Base-by-base conservation (phyloP, 2,888 invertebrate genomes). In the Unio pictorum region DNA sequence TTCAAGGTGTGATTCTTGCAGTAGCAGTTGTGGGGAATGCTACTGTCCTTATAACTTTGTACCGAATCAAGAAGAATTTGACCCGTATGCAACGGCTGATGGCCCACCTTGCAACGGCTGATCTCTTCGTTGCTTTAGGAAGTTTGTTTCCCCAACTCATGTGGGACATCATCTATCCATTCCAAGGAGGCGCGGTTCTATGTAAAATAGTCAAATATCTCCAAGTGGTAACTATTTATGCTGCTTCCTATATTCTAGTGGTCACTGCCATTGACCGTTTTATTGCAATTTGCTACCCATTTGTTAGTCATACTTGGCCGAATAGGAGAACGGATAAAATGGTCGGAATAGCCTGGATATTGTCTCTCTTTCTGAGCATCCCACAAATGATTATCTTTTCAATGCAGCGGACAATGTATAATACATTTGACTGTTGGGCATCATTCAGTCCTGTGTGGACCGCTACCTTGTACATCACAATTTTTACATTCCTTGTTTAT, bases 51-150 rank as follows among this genome's bases (percentile, higher is more conserved):
- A 67, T 82, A 15, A 56, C 69, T 20, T 81, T 84, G 8, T 78
- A 84, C 45, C 67, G 77, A 56, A 72, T 85, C 34, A 71, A 81
- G 30, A 91, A 92, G 79, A 93, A 93, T 80, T 88, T 93, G 45
- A 92, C 93, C 17, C 91, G 94, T 55, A 94, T 94, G 93, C 93
- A 93, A 84, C 93, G 93, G 85, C 93, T 94, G 85, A 94, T 94
- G 81, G 89, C 94, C 62, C 94, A 94, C 84, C 90, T 94, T 67
- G 93, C 93, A 81, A 90, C 94, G 28, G 94, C 94, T 2, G 94
- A 94, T 86, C 90, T 94, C 63, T 91, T 93, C 69, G 94, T 94
- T 3, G 94, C 93, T 0, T 91, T 94, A 80, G 91, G 94, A 72
- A 93, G 94, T 85, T 93, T 94, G n/a, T 89, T 94, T 18, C 93